Conservation (phyloP, 2,888 invertebrate species). For the Ectobius pallidus region DNA sequence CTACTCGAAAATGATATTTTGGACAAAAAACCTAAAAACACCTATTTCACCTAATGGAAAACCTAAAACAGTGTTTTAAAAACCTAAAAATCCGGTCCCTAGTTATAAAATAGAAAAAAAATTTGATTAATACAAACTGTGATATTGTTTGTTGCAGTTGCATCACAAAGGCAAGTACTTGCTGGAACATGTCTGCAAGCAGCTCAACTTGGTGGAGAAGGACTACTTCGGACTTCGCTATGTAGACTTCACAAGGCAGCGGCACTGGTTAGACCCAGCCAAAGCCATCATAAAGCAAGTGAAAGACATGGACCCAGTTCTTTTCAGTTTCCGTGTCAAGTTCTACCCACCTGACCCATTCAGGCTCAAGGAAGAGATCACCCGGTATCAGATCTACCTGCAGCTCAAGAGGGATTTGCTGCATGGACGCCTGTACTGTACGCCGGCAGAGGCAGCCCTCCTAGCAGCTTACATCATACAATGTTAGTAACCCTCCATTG, state of each 20-base stretch:
- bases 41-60: too few relatives aligned
- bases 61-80: too few relatives aligned
- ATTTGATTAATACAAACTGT: too few relatives aligned
- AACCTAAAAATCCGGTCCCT: too few relatives aligned
- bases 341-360: constrained; percentile 97
- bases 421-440: constrained; percentile 93
- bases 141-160: constrained; percentile 64
- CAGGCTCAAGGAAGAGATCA: constrained; percentile 90
- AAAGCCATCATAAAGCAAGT: constrained; percentile 91
- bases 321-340: constrained; percentile 96
- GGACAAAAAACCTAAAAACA: too few relatives aligned
- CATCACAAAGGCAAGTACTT: constrained; percentile 89
- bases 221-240: constrained; percentile 94
- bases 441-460: constrained; percentile 85
- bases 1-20: too few relatives aligned
- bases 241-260: constrained; percentile 85
- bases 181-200: constrained; percentile 88
- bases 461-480: constrained; percentile 92
- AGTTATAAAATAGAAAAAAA: too few relatives aligned
- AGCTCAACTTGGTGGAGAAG: constrained; percentile 88
- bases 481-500: constrained; percentile 63
- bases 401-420: constrained; percentile 93
- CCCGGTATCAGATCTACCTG: constrained; percentile 92
- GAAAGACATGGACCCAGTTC: constrained; percentile 89
- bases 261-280: constrained; percentile 94